Evolutionary conservation across 2,797 vertebrate species (phyloP).

Genomic region (Peromyscus nudipes): DNA sequence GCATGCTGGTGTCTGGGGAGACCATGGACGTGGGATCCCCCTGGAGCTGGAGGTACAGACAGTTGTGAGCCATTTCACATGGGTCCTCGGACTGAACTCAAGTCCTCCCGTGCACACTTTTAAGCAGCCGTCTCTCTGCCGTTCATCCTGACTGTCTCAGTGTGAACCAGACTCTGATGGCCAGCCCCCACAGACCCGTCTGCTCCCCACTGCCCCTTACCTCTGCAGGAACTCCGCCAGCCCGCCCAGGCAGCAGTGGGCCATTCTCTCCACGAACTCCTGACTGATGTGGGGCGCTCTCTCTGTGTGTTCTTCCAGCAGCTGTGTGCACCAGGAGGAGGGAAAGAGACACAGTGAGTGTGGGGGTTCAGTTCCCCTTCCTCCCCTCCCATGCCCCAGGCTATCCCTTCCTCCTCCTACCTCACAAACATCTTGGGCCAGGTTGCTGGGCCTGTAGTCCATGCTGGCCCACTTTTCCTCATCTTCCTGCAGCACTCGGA

Average conservation of each 20-base stretch:
- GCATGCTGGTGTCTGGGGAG: background rate
- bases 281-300: slow-evolving; percentile 91
- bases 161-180: rapidly evolving
- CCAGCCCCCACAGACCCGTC: background rate
- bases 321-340: slow-evolving; percentile 84
- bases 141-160: background rate
- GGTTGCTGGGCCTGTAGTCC: slow-evolving; percentile 73
- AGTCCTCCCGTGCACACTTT: too few relatives aligned
- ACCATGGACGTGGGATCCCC: background rate
- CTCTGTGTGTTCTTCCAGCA: slow-evolving; percentile 93
- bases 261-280: slow-evolving; percentile 91
- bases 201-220: slow-evolving; percentile 77
- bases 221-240: slow-evolving; percentile 95
- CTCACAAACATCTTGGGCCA: slow-evolving; percentile 85
- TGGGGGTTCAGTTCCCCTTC: background rate
- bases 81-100: background rate
- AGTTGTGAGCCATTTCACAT: background rate
- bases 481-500: slow-evolving; percentile 82
- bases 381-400: rapidly evolving
- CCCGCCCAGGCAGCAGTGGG: slow-evolving; percentile 93
- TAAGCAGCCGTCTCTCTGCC: too few relatives aligned
- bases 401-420: slow-evolving; percentile 56
- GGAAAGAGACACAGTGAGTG: background rate
- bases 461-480: slow-evolving; percentile 83
- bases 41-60: background rate